Base-by-base conservation (phyloP, 2,113 vertebrate species). In the Orientallactaga bullata region DNA sequence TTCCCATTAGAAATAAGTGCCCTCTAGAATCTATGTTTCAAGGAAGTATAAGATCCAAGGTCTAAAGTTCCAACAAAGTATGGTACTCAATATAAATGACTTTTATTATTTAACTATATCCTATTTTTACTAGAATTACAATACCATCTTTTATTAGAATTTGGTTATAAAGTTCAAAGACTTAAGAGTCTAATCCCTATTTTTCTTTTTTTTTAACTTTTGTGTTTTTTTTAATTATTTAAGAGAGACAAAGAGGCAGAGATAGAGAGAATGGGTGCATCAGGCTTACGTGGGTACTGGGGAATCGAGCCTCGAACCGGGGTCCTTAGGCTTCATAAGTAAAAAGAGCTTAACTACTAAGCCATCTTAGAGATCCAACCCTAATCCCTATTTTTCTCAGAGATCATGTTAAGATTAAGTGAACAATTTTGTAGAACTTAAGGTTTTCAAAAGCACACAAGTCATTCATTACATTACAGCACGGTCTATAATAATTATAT, bases 51-150 rank as follows among this genome's bases (percentile, higher is more conserved):
- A 69, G 39, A 7, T 63, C 26, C 5, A 74, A n/a, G 2, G 5
- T 18, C 61, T 73, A 94, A 71, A 30, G 30, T 18, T 94, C 66
- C 61, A 92, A 72, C 39, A 85, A 39, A 89, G 21, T 58, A 47
- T 73, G 26, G 63, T 37, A 37, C 26, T 91, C 73, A 78, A 74
- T 63, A 81, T 42, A 92, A 81, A 58, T 47, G 16, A 15, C 68
- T 84, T 3, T 71, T 47, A 89, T 81, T 16, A 95, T 47, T 77
- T 55, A 93, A 96, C 5, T 32, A 17, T 37, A 65, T 47, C 80
- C 30, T 78, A 91, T 81, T 90, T 82, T 89, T 77, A 72, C 65
- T 68, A 84, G 18, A 66, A 83, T 85, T 93, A 91, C 30, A 68
- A 79, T 35, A 78, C 32, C 90, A 47, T 17, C 32, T 89, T 78